These are phyloP conservation scores for Pituophis catenifer DNA, from an alignment of 2,113 vertebrate species.

Conservation along the genomic window DNA sequence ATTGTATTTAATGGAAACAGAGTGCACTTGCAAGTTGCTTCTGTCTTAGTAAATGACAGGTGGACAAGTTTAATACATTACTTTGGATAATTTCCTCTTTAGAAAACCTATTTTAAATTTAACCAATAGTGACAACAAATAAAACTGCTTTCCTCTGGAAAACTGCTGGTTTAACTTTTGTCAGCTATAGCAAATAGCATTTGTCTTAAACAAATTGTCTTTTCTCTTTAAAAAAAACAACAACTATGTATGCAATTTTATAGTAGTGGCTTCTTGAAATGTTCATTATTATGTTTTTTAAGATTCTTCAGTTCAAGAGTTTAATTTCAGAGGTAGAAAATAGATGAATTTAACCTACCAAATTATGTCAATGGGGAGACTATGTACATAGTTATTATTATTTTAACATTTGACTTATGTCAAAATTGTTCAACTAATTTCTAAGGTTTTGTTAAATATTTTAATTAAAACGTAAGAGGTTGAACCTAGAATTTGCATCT, in stretches of 20 bases:
- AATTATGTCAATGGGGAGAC: background rate
- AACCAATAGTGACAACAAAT: conserved; percentile 13
- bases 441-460: background rate
- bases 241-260: background rate
- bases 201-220: background rate
- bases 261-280: background rate
- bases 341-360: background rate
- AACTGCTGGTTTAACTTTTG: background rate
- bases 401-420: background rate
- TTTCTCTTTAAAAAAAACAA: background rate
- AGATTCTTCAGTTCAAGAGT: background rate
- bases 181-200: background rate
- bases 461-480: background rate
- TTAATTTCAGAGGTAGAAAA: background rate
- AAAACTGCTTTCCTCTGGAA: background rate
- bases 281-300: background rate
- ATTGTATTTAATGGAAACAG: conserved; percentile 2
- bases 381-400: background rate
- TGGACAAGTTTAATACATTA: background rate
- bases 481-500: background rate
- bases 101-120: conserved; percentile 6
- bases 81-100: conserved; percentile 17
- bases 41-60: conserved; percentile 6
- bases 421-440: background rate
- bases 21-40: background rate